Evolutionary conservation across 2,888 invertebrate species (phyloP).

Genomic region (Campopleginae sp.): DNA sequence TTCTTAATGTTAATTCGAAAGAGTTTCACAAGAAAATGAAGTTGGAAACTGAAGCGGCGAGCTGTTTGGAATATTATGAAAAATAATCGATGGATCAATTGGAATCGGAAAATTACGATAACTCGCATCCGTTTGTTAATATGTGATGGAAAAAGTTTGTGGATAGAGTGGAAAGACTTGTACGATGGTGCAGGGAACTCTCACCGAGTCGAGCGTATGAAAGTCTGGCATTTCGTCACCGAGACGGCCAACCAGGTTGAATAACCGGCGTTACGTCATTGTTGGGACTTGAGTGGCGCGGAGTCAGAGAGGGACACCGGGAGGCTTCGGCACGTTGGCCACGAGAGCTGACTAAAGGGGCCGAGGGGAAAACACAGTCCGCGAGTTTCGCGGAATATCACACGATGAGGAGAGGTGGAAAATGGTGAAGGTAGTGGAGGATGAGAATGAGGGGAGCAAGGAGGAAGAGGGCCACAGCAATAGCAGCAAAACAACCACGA

Average conservation of each 20-base stretch:
- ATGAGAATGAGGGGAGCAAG: conserved; percentile 60
- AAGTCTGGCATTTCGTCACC: conserved; percentile 82
- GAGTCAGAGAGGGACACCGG: not conserved
- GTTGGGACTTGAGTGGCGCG: conserved; percentile 72
- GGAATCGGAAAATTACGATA: not conserved
- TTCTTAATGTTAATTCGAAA: conserved; percentile 11
- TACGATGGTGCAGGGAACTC: conserved; percentile 69
- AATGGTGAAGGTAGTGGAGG: conserved; percentile 57
- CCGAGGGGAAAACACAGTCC: conserved; percentile 43
- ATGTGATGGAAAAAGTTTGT: not conserved
- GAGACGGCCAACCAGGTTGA: conserved; percentile 80
- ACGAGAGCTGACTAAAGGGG: not conserved
- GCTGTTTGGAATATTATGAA: not conserved
- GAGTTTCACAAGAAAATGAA: not conserved
- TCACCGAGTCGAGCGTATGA: conserved; percentile 74
- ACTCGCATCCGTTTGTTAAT: not conserved
- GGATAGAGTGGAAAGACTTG: not conserved
- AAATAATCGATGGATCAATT: not conserved
- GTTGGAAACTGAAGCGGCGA: not conserved
- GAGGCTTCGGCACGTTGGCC: not conserved
- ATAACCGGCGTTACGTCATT: conserved; percentile 84
- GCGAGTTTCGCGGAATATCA: conserved; percentile 47
- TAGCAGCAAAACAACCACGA: conserved; percentile 61
- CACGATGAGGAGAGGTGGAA: conserved; percentile 57
- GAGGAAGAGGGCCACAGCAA: conserved; percentile 67